phyloP scores from a whole-genome alignment of 2,888 invertebrate species.

The Yponomeuta malinellus region DNA sequence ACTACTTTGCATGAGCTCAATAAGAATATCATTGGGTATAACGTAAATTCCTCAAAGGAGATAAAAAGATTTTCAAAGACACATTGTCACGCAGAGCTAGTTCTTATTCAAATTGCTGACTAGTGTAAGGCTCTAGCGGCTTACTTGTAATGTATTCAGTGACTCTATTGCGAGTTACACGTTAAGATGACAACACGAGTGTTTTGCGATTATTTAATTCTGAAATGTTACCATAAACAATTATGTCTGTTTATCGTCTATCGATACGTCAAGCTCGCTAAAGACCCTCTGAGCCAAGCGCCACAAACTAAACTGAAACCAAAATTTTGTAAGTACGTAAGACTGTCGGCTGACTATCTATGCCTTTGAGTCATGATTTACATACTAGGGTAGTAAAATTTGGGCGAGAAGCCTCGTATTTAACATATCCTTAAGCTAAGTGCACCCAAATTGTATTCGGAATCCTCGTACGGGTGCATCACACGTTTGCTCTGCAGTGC shows the following conservation, averaged over 20 bases:
- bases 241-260: no score
- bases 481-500: constrained; percentile 17
- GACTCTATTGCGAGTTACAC: no score
- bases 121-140: not conserved
- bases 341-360: not conserved
- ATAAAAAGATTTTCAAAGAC: not conserved
- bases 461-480: constrained; percentile 6
- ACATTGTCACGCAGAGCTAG: not conserved
- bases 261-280: no score
- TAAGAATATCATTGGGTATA: not conserved
- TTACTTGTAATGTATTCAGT: not conserved
- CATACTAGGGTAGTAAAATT: not conserved
- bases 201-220: no score
- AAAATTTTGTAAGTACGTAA: not conserved
- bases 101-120: not conserved
- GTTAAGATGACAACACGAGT: no score
- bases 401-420: not conserved
- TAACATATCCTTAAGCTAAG: not conserved
- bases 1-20: not conserved
- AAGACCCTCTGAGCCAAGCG: no score
- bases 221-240: no score
- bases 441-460: not conserved
- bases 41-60: not conserved
- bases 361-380: not conserved
- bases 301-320: not conserved